Conservation (phyloP, 2,113 vertebrate genomes). For the Otus sunia region DNA sequence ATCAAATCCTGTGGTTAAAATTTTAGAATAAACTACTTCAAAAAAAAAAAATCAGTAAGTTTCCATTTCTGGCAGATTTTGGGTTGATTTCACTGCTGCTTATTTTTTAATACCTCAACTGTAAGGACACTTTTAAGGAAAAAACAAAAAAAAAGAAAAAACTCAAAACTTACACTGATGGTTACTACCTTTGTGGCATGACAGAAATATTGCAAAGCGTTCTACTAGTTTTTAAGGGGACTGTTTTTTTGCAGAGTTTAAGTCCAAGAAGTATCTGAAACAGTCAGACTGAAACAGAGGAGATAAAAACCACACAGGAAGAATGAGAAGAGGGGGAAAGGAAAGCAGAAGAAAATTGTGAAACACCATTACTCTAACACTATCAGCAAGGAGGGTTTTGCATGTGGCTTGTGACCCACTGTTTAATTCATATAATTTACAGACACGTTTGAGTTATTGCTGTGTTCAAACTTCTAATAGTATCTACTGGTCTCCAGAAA, state of each 20-base stretch:
- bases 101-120: neutral
- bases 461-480: neutral
- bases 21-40: neutral
- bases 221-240: neutral
- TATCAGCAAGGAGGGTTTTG: neutral
- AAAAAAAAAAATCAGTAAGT: neutral
- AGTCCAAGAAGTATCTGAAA: neutral
- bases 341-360: slow-evolving; percentile 2
- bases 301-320: slow-evolving; percentile 1
- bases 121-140: neutral
- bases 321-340: neutral
- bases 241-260: neutral
- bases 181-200: neutral
- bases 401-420: neutral
- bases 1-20: neutral
- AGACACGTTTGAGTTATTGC: neutral
- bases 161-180: neutral
- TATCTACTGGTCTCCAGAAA: neutral
- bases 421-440: neutral
- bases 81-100: neutral
- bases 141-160: neutral
- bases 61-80: neutral
- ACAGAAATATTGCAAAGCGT: neutral
- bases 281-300: neutral
- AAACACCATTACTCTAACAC: neutral